Percentiles rank a stretch among this genome's conserved stretches.
phyloP scores from a whole-genome alignment of 1,140 invertebrate genomes.

The Caerostris extrusa region DNA sequence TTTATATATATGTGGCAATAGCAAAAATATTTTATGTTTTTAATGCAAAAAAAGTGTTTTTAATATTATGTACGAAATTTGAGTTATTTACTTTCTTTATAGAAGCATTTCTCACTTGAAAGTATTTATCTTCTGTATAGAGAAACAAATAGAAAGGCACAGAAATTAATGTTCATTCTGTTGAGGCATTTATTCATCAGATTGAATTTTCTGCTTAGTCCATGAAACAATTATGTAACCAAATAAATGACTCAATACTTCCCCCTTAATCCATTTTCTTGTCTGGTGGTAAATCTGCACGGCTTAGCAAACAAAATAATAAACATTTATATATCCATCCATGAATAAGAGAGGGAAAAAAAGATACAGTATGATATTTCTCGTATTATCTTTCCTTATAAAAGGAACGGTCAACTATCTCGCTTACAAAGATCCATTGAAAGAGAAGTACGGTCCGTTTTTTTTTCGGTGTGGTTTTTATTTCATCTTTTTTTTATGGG shows the following conservation, averaged over 20 bases:
- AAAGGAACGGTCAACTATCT: neutral
- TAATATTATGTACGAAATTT: too few relatives aligned
- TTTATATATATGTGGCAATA: too few relatives aligned
- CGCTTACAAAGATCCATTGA: constrained; percentile 1
- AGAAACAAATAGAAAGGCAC: too few relatives aligned
- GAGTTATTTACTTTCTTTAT: too few relatives aligned
- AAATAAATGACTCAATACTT: neutral
- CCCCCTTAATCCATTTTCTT: neutral
- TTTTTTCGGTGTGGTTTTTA: neutral
- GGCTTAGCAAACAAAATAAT: neutral
- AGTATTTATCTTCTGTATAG: too few relatives aligned
- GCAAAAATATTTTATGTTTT: too few relatives aligned
- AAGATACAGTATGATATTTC: neutral
- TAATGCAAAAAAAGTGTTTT: too few relatives aligned
- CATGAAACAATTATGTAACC: neutral
- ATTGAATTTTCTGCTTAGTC: neutral
- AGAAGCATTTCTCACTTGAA: too few relatives aligned
- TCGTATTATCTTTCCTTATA: neutral
- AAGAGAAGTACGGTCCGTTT: neutral
- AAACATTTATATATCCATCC: neutral
- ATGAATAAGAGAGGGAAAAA: neutral
- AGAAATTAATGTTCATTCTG: too few relatives aligned
- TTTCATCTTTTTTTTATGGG: neutral
- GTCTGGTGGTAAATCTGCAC: neutral
- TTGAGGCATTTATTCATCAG: neutral